These are phyloP conservation scores for Pseudopipra pipra DNA, from an alignment of 2,113 vertebrate species.

Conservation along the genomic window DNA sequence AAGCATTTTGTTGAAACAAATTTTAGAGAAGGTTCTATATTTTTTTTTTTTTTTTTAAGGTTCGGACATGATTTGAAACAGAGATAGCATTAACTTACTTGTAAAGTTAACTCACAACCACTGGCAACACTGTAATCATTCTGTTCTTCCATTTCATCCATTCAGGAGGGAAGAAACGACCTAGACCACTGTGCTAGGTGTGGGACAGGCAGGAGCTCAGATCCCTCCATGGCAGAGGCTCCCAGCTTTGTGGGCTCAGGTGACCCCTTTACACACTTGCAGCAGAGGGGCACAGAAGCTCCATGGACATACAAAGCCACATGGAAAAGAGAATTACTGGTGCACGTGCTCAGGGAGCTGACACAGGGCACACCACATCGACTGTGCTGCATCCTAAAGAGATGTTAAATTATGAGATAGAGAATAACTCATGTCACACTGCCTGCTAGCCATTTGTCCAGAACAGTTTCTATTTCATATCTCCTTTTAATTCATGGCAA, in stretches of 20 bases:
- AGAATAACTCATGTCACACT: neutral
- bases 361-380: neutral
- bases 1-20: neutral
- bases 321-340: neutral
- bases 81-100: neutral
- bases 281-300: neutral
- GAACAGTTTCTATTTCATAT: constrained; percentile 6
- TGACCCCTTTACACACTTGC: rapidly evolving
- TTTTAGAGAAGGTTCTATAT: neutral
- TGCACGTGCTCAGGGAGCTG: neutral
- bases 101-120: neutral
- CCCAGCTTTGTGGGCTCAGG: neutral
- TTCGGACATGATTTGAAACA: neutral
- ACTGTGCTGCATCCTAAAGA: neutral
- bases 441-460: neutral
- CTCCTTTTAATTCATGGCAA: neutral
- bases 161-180: neutral
- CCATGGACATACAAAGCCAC: neutral
- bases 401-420: neutral
- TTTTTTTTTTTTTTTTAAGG: neutral
- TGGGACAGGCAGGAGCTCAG: neutral
- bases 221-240: neutral
- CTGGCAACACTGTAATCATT: neutral
- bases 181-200: neutral
- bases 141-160: neutral